phyloP scores from a whole-genome alignment of 2,888 invertebrate genomes.

The Malachius bipustulatus region DNA sequence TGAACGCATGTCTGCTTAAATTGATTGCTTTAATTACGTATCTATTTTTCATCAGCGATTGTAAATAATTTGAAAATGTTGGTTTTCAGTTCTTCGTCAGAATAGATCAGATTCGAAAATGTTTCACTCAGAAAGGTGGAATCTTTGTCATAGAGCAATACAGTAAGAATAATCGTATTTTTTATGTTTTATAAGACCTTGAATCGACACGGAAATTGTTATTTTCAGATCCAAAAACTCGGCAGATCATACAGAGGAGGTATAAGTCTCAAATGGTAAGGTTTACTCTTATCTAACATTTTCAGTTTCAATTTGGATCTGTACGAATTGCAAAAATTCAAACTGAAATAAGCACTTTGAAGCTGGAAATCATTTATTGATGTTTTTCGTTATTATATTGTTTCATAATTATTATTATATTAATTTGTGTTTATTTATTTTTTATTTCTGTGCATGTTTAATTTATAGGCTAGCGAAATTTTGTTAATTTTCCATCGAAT shows the following conservation, averaged over 20 bases:
- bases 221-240: conserved; percentile 90
- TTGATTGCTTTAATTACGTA: background rate
- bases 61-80: conserved; percentile 28
- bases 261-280: conserved; percentile 98
- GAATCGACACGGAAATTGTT: too few relatives aligned
- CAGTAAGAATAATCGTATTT: too few relatives aligned
- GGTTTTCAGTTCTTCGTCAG: conserved; percentile 98
- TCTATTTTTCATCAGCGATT: too few relatives aligned
- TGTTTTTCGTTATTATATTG: too few relatives aligned
- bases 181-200: too few relatives aligned
- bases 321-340: too few relatives aligned
- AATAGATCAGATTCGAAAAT: conserved; percentile 97
- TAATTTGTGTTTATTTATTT: background rate
- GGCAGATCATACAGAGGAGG: conserved; percentile 91
- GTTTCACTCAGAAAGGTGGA: conserved; percentile 98
- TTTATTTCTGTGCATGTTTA: background rate
- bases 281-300: conserved; percentile 22
- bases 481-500: conserved; percentile 67
- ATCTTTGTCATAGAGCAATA: conserved; percentile 99
- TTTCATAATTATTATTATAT: too few relatives aligned
- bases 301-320: too few relatives aligned
- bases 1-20: conserved; percentile 6
- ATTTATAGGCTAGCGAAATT: conserved; percentile 58
- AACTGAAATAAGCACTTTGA: too few relatives aligned
- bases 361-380: too few relatives aligned